Percentiles rank a stretch among this genome's conserved stretches.
These are phyloP conservation scores for Frieseomelitta varia DNA, from an alignment of 1,140 invertebrate genomes.

Conservation along the genomic window DNA sequence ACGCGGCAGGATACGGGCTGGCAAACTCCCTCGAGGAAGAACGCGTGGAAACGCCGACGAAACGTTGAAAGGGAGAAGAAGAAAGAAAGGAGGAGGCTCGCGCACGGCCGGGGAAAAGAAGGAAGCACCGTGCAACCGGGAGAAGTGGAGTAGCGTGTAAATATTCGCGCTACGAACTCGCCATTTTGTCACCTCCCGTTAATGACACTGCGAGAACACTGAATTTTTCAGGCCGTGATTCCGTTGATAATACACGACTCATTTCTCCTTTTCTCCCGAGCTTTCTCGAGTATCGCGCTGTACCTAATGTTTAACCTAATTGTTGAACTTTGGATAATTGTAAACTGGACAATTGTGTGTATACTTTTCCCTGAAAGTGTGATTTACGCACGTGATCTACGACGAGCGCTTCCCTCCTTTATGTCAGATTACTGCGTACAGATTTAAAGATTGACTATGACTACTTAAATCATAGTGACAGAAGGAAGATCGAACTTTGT, in stretches of 20 bases:
- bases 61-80: neutral
- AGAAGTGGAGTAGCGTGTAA: constrained; percentile 50
- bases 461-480: too few species aligned
- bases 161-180: constrained; percentile 48
- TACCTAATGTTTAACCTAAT: neutral
- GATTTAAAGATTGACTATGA: too few species aligned
- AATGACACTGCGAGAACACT: constrained; percentile 31
- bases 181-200: constrained; percentile 55
- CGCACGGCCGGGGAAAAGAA: neutral
- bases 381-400: too few species aligned
- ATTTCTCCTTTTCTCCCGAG: neutral
- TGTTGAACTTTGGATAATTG: neutral
- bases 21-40: constrained; percentile 50
- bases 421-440: too few species aligned
- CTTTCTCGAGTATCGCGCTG: neutral
- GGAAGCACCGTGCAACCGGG: neutral
- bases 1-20: constrained; percentile 62
- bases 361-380: neutral
- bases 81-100: neutral
- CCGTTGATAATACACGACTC: neutral
- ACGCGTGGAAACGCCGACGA: neutral
- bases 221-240: constrained; percentile 43
- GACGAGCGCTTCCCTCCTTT: neutral
- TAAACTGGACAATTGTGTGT: neutral
- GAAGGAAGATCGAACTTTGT: too few species aligned